phyloP scores from a whole-genome alignment of 2,888 invertebrate genomes.

The Cactoblastis cactorum region DNA sequence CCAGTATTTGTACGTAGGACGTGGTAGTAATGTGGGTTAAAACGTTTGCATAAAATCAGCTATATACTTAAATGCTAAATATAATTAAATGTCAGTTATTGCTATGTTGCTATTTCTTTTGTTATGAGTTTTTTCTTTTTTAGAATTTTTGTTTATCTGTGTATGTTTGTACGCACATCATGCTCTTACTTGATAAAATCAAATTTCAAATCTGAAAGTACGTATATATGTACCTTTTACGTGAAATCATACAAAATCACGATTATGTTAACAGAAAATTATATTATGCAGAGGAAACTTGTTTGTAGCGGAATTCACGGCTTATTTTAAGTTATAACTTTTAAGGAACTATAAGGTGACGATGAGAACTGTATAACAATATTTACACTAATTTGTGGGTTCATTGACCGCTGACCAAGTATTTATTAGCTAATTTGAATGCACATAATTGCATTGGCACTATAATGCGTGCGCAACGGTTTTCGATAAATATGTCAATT shows the following conservation, averaged over 20 bases:
- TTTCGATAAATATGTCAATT: conserved; percentile 7
- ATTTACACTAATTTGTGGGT: conserved; percentile 54
- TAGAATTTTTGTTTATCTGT: no score
- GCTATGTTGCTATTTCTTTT: no score
- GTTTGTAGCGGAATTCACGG: conserved; percentile 24
- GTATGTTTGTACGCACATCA: no score
- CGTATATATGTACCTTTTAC: neutral
- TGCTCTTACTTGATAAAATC: no score
- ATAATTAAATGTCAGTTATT: no score
- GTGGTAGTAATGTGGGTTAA: no score
- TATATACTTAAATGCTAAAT: no score
- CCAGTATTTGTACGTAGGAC: no score
- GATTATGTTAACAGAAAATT: conserved; percentile 17
- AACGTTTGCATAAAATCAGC: no score
- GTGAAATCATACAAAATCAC: conserved; percentile 10
- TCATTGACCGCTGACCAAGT: conserved; percentile 42
- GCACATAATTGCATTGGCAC: conserved; percentile 32
- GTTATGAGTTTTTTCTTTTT: no score
- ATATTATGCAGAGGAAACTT: conserved; percentile 8
- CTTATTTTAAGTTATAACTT: conserved; percentile 42
- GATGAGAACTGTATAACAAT: conserved; percentile 37
- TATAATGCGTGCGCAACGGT: conserved; percentile 11
- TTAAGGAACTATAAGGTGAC: conserved; percentile 33
- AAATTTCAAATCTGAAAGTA: no score
- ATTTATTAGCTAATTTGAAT: conserved; percentile 40